A percentile compares a stretch with the other conserved stretches of the same genome.
phyloP scores from a whole-genome alignment of 2,888 invertebrate species.

The Perdita meconis region DNA sequence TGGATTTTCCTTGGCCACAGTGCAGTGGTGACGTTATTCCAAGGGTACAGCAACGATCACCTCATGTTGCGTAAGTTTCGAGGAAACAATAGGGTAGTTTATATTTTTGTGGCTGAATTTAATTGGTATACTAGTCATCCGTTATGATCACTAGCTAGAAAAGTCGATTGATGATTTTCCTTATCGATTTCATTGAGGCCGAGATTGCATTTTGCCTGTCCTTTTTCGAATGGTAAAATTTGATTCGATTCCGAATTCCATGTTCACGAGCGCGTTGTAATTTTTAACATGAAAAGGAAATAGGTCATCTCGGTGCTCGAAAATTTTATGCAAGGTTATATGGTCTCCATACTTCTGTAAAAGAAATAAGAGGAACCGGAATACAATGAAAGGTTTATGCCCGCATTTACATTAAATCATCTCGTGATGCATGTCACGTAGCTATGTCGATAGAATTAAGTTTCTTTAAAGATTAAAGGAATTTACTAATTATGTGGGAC shows the following conservation, averaged over 20 bases:
- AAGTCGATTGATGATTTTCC: conserved; percentile 4
- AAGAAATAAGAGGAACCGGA: not conserved
- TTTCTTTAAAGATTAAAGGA: not conserved
- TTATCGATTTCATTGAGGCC: conserved; percentile 10
- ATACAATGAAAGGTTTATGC: conserved; percentile 22
- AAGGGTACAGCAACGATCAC: no score
- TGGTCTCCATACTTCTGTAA: conserved; percentile 14
- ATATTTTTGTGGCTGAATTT: conserved; percentile 10
- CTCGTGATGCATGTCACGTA: not conserved
- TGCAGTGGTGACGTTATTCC: not conserved
- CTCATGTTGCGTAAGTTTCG: no score
- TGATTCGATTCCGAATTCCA: conserved; percentile 28
- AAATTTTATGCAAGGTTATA: conserved; percentile 48
- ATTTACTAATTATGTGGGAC: no score
- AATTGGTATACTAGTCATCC: conserved; percentile 19
- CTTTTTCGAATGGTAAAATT: conserved; percentile 10
- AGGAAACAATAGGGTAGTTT: not conserved
- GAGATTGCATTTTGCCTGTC: conserved; percentile 16
- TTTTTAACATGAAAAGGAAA: conserved; percentile 41
- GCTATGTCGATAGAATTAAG: not conserved
- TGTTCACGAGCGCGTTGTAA: conserved; percentile 40
- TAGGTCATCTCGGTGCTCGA: conserved; percentile 37
- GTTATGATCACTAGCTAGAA: not conserved
- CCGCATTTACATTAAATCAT: conserved; percentile 2
- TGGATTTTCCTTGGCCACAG: not conserved